Conservation (phyloP, 2,113 vertebrate species). For the Oryzias woworae region DNA sequence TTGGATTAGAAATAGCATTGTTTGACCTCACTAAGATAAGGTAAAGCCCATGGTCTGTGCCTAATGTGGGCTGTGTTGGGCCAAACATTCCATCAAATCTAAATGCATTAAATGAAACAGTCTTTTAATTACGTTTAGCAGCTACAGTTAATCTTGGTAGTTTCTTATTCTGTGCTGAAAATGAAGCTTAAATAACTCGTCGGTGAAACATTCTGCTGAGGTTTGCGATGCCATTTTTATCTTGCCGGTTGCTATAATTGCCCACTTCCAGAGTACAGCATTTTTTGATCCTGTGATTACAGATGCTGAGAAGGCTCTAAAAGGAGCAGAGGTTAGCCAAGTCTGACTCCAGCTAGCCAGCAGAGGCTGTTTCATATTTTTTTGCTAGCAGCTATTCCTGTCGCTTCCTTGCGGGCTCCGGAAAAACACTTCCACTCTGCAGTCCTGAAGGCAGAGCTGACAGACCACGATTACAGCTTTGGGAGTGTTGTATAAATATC, state of each 20-base stretch:
- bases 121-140: neutral
- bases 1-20: too few species aligned
- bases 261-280: constrained; percentile 57
- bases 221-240: constrained; percentile 54
- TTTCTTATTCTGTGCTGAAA: constrained; percentile 40
- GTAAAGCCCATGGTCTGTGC: too few species aligned
- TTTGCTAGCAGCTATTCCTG: constrained; percentile 66
- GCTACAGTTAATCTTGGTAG: constrained; percentile 30
- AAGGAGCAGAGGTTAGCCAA: constrained; percentile 61
- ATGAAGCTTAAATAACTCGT: constrained; percentile 42
- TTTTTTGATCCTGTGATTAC: constrained; percentile 70
- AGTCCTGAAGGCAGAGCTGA: constrained; percentile 68
- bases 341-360: constrained; percentile 43
- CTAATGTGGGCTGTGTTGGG: too few species aligned
- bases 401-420: constrained; percentile 54
- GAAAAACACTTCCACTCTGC: constrained; percentile 75
- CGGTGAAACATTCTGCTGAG: constrained; percentile 39
- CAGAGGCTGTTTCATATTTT: constrained; percentile 71
- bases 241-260: constrained; percentile 56
- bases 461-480: constrained; percentile 73
- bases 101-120: too few species aligned
- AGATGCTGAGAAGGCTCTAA: constrained; percentile 49
- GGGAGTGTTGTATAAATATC: constrained; percentile 70
- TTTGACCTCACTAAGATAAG: too few species aligned
- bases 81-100: too few species aligned